Evolutionary conservation across 2,888 invertebrate genomes (phyloP), one percentile per base, ranked within the genome.

Genomic region (Tyria jacobaeae): DNA sequence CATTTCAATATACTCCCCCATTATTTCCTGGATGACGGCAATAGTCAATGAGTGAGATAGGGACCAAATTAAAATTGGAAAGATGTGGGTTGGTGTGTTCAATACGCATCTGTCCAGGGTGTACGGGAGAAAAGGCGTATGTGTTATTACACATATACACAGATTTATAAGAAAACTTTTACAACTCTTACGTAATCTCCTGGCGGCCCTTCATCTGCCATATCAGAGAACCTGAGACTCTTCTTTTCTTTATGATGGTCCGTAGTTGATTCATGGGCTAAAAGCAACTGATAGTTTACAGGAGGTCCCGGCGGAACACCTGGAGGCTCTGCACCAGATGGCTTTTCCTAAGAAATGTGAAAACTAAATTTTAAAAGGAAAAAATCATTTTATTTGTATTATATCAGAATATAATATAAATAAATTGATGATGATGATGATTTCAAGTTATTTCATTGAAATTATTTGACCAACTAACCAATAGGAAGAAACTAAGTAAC

Each of bases 301-400:
- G 98, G 97, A 2, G 97, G 96, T 1, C 97, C 97, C 0, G 97
- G 97, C 0, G 98, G 98, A 9, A 98, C 97, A 3, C 98, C 98
- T 0, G 98, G 97, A 0, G 97, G 96, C 73, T 96, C 97, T 0
- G 92, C 68, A 0, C 94, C 92, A 2, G 81, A 70, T 1, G 94
- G 92, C 14, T 87, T 84, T 55, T 93, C 93, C 94, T 94, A 63
- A 71, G 75, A 59, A 31, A n/a, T 17, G 25, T 56, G 14, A 31
- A 24, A 39, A 56, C 25, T 54, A 35, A 17, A 31, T 4, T 41
- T 34, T 9, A 50, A 17, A 17, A 14, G 27, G 4, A 12, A 24
- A 21, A 44, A 21, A 12, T 47, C 47, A n/a, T n/a, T n/a, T n/a
- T n/a, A n/a, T n/a, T n/a, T n/a, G n/a, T n/a, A n/a, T n/a, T n/a